Conservation (phyloP, 2,888 invertebrate species). For the Parnassius glacialis region DNA sequence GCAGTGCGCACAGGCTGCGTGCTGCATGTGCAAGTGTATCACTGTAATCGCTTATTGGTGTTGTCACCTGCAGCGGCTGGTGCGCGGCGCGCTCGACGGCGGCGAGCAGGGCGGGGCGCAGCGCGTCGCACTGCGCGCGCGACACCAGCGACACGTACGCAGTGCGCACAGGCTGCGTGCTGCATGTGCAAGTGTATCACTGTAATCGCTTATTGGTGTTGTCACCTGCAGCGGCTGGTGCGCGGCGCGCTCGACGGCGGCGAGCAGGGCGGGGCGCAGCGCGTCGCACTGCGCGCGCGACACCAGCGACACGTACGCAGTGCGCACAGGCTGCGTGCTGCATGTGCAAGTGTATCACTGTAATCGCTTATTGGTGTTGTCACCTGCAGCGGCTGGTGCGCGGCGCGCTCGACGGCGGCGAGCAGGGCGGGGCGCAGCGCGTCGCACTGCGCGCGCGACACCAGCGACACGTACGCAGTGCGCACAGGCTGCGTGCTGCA, state of each 20-base stretch:
- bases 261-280: conserved; percentile 35
- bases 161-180: conserved; percentile 87
- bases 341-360: no score
- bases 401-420: conserved; percentile 88
- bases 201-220: no score
- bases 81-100: conserved; percentile 88
- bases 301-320: conserved; percentile 79
- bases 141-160: conserved; percentile 76
- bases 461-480: conserved; percentile 81
- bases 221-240: conserved; percentile 86
- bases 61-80: conserved; percentile 85
- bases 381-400: conserved; percentile 87
- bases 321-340: no score
- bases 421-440: no score
- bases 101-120: conserved; percentile 46
- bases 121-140: no score
- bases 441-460: no score
- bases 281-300: no score
- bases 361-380: neutral
- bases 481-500: no score
- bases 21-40: no score
- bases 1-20: no score
- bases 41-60: no score
- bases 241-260: conserved; percentile 87
- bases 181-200: no score